A percentile compares a stretch with the other conserved stretches of the same genome.
phyloP scores from a whole-genome alignment of 1,140 invertebrate species.

The Bombus vancouverensis region DNA sequence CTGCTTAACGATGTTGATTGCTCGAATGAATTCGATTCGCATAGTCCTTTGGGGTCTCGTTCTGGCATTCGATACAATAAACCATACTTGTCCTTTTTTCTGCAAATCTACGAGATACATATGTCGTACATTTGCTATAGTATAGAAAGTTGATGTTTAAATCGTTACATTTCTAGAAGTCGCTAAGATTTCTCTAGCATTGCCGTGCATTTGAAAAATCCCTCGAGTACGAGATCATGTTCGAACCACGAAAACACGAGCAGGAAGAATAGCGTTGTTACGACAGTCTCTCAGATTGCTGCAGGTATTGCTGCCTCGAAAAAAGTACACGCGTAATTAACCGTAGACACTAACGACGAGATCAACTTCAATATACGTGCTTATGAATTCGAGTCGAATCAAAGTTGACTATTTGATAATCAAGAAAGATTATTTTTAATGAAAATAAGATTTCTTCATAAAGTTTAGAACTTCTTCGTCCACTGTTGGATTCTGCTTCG shows the following conservation, averaged over 20 bases:
- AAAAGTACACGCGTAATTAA: slow-evolving; percentile 22
- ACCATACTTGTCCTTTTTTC: slow-evolving; percentile 59
- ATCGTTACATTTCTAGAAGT: slow-evolving; percentile 61
- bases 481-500: too few relatives aligned
- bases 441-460: too few relatives aligned
- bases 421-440: too few relatives aligned
- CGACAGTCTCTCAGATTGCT: slow-evolving; percentile 2
- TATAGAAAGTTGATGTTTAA: slow-evolving; percentile 77
- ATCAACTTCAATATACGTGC: too few relatives aligned
- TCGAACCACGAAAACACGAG: slow-evolving; percentile 57
- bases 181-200: slow-evolving; percentile 36
- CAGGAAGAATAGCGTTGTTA: slow-evolving; percentile 48
- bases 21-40: slow-evolving; percentile 55
- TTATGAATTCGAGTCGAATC: too few relatives aligned
- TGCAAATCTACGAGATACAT: slow-evolving; percentile 37
- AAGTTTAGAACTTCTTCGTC: too few relatives aligned
- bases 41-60: slow-evolving; percentile 65
- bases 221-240: slow-evolving; percentile 32
- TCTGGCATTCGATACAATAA: slow-evolving; percentile 54
- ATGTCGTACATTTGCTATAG: slow-evolving; percentile 31
- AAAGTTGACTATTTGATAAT: too few relatives aligned
- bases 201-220: slow-evolving; percentile 42
- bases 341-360: background rate
- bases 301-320: background rate
- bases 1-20: slow-evolving; percentile 73